Conservation (phyloP, 2,888 invertebrate species). For the Drosophila longiperda region DNA sequence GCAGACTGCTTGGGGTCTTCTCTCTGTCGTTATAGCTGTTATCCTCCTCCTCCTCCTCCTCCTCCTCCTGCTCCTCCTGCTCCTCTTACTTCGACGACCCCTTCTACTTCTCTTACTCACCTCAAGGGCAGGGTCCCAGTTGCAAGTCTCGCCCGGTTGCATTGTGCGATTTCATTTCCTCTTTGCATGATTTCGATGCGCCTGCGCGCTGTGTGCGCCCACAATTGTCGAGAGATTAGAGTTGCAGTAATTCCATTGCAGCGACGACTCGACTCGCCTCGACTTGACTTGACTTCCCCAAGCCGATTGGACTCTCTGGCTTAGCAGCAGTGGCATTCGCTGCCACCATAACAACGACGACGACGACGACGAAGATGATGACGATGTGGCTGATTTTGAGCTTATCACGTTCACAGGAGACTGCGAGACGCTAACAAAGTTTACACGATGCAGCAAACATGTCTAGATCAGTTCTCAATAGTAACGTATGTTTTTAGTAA, state of each 20-base stretch:
- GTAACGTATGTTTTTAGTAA: background rate
- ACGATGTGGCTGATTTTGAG: conserved; percentile 73
- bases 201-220: conserved; percentile 67
- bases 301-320: conserved; percentile 65
- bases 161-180: conserved; percentile 73
- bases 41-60: conserved; percentile 1
- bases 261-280: conserved; percentile 28
- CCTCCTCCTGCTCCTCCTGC: conserved; percentile 1
- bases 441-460: conserved; percentile 54
- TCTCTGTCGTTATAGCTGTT: conserved; percentile 32
- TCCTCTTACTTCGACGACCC: background rate
- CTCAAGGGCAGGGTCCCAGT: conserved; percentile 22
- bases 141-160: conserved; percentile 40
- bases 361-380: conserved; percentile 51
- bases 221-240: conserved; percentile 81
- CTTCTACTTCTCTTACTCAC: conserved; percentile 14
- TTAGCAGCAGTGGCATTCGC: conserved; percentile 20
- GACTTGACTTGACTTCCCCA: conserved; percentile 22
- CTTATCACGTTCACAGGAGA: conserved; percentile 78
- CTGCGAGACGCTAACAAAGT: conserved; percentile 67
- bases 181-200: conserved; percentile 71
- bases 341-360: conserved; percentile 49
- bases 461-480: background rate
- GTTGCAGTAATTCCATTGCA: conserved; percentile 72
- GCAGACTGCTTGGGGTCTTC: conserved; percentile 85